A percentile compares a stretch with the other conserved stretches of the same genome.
phyloP scores from a whole-genome alignment of 2,797 vertebrate genomes.

The Esox lucius region DNA sequence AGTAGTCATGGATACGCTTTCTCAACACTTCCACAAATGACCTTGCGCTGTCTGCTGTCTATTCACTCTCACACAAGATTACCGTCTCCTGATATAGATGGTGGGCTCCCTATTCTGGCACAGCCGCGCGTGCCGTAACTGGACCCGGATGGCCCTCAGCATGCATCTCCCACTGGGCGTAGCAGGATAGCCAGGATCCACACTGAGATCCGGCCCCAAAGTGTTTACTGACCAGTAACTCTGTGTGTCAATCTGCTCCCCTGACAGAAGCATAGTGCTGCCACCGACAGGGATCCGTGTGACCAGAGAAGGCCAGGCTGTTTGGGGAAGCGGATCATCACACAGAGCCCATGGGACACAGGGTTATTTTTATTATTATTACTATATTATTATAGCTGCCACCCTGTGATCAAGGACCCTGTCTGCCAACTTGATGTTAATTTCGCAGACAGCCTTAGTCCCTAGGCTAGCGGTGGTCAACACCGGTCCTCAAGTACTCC shows the following conservation, averaged over 20 bases:
- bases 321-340: conserved; percentile 38
- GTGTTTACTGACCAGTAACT: conserved; percentile 26
- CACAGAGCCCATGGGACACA: no score
- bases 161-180: conserved; percentile 33
- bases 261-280: neutral
- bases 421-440: neutral
- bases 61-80: conserved; percentile 40
- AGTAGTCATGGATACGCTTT: neutral
- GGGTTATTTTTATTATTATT: no score
- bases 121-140: conserved; percentile 35
- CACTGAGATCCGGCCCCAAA: conserved; percentile 24
- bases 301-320: neutral
- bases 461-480: neutral
- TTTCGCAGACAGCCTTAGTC: neutral
- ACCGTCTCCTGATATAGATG: conserved; percentile 59
- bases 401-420: neutral
- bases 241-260: conserved; percentile 32
- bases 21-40: conserved; percentile 1
- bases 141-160: conserved; percentile 32
- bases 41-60: conserved; percentile 15
- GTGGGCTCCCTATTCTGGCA: conserved; percentile 25
- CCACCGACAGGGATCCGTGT: conserved; percentile 10
- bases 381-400: no score
- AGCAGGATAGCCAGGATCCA: conserved; percentile 22
- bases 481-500: no score